These are phyloP conservation scores for Chrysolina americana DNA, from an alignment of 2,888 invertebrate species.

Conservation along the genomic window DNA sequence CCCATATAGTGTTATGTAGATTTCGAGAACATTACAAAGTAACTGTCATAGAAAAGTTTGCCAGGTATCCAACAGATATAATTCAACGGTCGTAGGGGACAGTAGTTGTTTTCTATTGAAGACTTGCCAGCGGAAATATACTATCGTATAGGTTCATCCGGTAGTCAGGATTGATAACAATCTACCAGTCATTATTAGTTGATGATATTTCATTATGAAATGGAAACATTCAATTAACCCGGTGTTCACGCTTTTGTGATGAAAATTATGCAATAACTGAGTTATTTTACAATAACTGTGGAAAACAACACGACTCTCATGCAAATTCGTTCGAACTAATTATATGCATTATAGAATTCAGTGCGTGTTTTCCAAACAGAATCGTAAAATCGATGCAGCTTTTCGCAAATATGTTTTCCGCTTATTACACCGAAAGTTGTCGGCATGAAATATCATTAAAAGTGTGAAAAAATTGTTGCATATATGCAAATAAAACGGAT, in stretches of 20 bases:
- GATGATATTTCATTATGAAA: neutral
- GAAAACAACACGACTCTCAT: neutral
- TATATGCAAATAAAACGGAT: neutral
- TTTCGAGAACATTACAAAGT: too few species aligned
- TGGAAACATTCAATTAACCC: neutral
- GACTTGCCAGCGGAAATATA: neutral
- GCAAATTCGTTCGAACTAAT: neutral
- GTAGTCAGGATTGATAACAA: neutral
- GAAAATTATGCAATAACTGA: constrained; percentile 2
- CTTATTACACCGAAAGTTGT: neutral
- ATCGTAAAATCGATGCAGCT: constrained; percentile 2
- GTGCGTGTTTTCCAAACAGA: constrained; percentile 5
- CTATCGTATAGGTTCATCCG: too few species aligned
- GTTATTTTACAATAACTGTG: too few species aligned
- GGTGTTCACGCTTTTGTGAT: neutral
- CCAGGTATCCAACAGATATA: neutral
- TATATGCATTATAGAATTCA: neutral
- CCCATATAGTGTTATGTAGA: too few species aligned
- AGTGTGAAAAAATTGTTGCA: neutral
- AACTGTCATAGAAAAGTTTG: neutral
- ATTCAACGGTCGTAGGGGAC: neutral
- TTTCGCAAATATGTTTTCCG: constrained; percentile 2
- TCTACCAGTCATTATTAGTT: neutral
- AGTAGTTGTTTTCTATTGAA: neutral
- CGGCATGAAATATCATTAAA: neutral